These are phyloP conservation scores for Prochilodus magdalenae DNA, from an alignment of 2,113 vertebrate genomes.

Conservation along the genomic window DNA sequence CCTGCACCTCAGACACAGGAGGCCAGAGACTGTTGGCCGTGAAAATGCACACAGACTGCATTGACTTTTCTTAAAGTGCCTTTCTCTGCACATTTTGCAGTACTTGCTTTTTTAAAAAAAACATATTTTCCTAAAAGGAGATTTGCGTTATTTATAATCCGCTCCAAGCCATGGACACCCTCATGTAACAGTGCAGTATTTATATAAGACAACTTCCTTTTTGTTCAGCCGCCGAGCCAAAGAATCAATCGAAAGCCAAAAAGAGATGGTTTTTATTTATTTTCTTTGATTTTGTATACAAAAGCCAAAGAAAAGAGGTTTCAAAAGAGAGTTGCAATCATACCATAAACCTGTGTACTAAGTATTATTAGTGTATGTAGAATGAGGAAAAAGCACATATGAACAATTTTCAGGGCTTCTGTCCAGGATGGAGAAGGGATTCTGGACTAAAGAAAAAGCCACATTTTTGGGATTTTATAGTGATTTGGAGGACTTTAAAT, in stretches of 20 bases:
- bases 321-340: slow-evolving; percentile 68
- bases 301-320: slow-evolving; percentile 72
- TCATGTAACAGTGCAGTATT: slow-evolving; percentile 72
- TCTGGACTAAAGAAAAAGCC: slow-evolving; percentile 67
- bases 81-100: slow-evolving; percentile 68
- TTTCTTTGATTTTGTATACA: slow-evolving; percentile 75
- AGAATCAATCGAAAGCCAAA: slow-evolving; percentile 75
- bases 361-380: slow-evolving; percentile 65
- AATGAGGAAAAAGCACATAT: slow-evolving; percentile 71
- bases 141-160: slow-evolving; percentile 68
- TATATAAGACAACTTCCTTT: slow-evolving; percentile 69
- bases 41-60: slow-evolving; percentile 65
- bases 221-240: slow-evolving; percentile 74
- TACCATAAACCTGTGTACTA: slow-evolving; percentile 76
- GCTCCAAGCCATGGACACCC: slow-evolving; percentile 70
- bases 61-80: slow-evolving; percentile 74
- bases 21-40: slow-evolving; percentile 63
- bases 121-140: slow-evolving; percentile 62
- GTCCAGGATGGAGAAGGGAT: slow-evolving; percentile 69
- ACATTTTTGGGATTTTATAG: slow-evolving; percentile 72
- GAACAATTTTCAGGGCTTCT: slow-evolving; percentile 72
- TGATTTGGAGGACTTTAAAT: slow-evolving; percentile 59
- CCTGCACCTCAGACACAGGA: slow-evolving; percentile 73
- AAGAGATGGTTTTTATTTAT: slow-evolving; percentile 68
- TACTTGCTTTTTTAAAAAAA: slow-evolving; percentile 65